Evolutionary conservation across 2,113 vertebrate genomes (phyloP), one percentile per base, ranked within the genome.

Genomic region (Alethe castanea): DNA sequence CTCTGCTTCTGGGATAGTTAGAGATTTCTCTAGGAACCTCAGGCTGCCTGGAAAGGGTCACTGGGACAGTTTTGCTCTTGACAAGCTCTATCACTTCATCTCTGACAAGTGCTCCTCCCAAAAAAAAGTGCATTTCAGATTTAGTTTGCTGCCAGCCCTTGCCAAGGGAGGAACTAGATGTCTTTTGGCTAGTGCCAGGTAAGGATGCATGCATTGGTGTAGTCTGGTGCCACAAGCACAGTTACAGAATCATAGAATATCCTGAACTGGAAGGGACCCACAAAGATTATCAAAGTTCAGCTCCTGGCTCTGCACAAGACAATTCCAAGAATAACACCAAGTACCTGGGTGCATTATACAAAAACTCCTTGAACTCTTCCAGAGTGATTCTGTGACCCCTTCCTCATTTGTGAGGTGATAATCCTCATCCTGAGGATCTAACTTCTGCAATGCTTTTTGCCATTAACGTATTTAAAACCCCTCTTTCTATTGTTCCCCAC

Each of bases 171-270:
- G 26, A 71, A 52, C 7, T 3, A 8, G 57, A 20, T 1, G 0
- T 7, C 7, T 77, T 72, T 53, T 40, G 35, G 2, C 6, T 76
- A 11, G 6, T 73, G 2, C 18, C 4, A 19, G 18, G 4, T 11
- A 70, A 7, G 12, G 11, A 47, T 2, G 0, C 18, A 9, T 2
- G 7, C 23, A 26, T 17, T 72, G 38, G 5, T 0, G 3, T 59
- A 3, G 6, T 35, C 16, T 74, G 2, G 2, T 54, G 22, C 50
- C 48, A 69, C 16, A 92, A 53, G 40, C 3, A 61, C 38, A 79
- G 11, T 14, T 50, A 35, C 11, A 36, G 45, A 52, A 60, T 40
- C 11, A 45, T 3, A 44, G 38, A 53, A 40, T 74, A 47, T 22
- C 45, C n/a, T 54, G 9, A 40, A 38, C 9, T 69, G 24, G 47